These are phyloP conservation scores for Ochotona princeps DNA, from an alignment of 2,113 vertebrate species.

Conservation along the genomic window DNA sequence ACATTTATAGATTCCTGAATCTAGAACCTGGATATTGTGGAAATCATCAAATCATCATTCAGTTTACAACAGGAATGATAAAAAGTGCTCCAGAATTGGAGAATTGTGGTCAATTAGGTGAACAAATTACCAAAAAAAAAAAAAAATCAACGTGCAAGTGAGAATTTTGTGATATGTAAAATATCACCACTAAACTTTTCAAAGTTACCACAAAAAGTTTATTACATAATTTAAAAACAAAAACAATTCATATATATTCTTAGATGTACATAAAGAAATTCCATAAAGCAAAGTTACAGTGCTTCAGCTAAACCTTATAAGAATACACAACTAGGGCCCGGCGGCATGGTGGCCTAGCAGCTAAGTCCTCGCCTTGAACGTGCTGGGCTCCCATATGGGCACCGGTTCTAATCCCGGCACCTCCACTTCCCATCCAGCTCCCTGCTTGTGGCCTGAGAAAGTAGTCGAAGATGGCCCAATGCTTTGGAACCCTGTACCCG, in stretches of 20 bases:
- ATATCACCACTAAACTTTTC: neutral
- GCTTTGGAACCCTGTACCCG: too few relatives aligned
- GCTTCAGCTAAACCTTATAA: neutral
- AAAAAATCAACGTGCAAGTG: neutral
- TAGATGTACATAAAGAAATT: slow-evolving; percentile 8
- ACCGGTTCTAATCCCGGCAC: too few relatives aligned
- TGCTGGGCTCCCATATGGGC: too few relatives aligned
- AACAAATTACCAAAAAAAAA: neutral
- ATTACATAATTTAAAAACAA: neutral
- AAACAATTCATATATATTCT: neutral
- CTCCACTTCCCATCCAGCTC: too few relatives aligned
- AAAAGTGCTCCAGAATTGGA: neutral
- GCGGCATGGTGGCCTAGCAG: too few relatives aligned
- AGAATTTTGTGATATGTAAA: neutral
- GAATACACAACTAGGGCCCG: neutral
- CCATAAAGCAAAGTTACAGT: neutral
- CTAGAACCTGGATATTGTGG: neutral
- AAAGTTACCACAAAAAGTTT: neutral
- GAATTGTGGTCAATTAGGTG: neutral
- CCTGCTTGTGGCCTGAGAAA: too few relatives aligned
- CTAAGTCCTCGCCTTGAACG: too few relatives aligned
- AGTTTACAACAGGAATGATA: neutral
- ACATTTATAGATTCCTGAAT: neutral
- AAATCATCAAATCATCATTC: neutral
- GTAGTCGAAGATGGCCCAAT: too few relatives aligned